Conservation (phyloP, 1,140 invertebrate genomes). For the Rhagoletis pomonella region DNA sequence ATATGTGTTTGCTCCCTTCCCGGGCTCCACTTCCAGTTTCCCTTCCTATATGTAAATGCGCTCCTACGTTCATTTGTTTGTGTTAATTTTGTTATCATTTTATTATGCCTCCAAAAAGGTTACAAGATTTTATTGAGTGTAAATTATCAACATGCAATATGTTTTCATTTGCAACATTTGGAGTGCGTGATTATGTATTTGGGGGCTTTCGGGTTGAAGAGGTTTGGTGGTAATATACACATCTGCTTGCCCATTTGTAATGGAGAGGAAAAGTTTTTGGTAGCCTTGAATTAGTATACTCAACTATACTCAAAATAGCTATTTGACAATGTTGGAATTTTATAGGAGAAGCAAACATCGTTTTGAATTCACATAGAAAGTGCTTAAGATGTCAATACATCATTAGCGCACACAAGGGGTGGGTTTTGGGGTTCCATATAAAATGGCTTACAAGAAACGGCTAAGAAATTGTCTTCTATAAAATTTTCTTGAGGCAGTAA, state of each 20-base stretch:
- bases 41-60: background rate
- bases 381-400: no score
- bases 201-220: background rate
- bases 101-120: background rate
- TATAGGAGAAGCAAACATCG: no score
- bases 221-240: background rate
- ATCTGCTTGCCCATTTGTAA: background rate
- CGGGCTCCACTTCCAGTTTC: background rate
- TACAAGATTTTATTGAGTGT: conserved; percentile 48
- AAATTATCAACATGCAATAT: conserved; percentile 50
- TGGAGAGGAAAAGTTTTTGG: background rate
- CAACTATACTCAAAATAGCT: no score
- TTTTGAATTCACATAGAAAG: no score
- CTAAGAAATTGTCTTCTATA: no score
- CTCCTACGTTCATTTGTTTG: background rate
- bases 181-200: background rate
- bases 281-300: no score
- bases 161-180: conserved; percentile 37
- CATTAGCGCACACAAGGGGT: no score
- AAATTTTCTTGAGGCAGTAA: no score
- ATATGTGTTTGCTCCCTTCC: background rate
- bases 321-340: no score
- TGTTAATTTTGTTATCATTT: background rate
- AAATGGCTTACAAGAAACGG: no score
- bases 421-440: no score